Base-by-base conservation (phyloP, 2,797 vertebrate genomes). In the Scleropages formosus region DNA sequence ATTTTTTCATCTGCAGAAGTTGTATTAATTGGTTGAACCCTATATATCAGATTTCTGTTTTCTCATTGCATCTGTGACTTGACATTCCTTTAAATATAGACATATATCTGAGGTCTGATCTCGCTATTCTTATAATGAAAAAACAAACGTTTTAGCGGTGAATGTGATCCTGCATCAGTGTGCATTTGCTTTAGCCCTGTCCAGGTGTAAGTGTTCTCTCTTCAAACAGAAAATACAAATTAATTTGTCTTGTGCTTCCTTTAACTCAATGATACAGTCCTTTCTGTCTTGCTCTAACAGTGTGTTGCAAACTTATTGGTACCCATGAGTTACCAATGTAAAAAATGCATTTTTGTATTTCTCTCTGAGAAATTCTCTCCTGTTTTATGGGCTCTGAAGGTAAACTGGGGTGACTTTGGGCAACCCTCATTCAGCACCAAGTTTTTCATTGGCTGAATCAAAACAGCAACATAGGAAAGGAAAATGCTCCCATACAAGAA, bases 271-370 rank as follows among this genome's bases (percentile, higher is more conserved):
- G 31, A 68, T 75, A 75, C 75, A 82, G 80, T 77, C 47, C 78
- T 85, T 81, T 85, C 81, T 82, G 78, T 82, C 46, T 74, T 69
- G 27, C 77, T 79, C 67, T 83, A 79, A 80, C 46, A 15, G 0
- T 79, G 73, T 80, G 78, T 81, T 62, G 77, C 53, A 76, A 81
- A 77, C 77, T 70, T 80, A 72, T 69, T 77, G 70, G 72, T 74
- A 62, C 77, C 76, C 66, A 77, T 72, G 74, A 72, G 71, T 47
- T 49, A 71, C 73, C 78, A n/a, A 16, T 77, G 18, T 78, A 80
- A 74, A 77, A 73, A 78, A 78, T 62, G 22, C 79, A 88, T 85
- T 85, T 83, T 83, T 86, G 78, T 85, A 77, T 83, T 81, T 78
- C 64, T 80, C 72, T 47, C 53, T 65, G 49, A 78, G 75, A 24